These are phyloP conservation scores for Eurypyga helias DNA, from an alignment of 2,113 vertebrate genomes.

Conservation along the genomic window DNA sequence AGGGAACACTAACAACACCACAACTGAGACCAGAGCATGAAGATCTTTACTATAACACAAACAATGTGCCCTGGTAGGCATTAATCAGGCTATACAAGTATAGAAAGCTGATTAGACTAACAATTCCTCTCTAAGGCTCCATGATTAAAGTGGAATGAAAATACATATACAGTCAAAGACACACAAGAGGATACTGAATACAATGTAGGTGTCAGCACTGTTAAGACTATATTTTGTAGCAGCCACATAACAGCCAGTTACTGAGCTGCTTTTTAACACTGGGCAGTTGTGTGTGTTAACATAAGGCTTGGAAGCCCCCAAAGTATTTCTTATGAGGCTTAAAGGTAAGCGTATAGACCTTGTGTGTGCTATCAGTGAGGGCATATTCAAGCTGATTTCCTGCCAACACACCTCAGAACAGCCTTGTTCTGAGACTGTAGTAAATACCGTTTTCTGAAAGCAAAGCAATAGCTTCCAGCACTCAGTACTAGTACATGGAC, in stretches of 20 bases:
- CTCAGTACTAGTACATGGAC: background rate
- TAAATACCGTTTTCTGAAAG: background rate
- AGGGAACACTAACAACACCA: slow-evolving; percentile 21
- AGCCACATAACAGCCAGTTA: background rate
- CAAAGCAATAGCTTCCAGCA: background rate
- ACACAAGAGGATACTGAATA: background rate
- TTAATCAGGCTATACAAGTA: slow-evolving; percentile 46
- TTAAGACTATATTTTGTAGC: background rate
- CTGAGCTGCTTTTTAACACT: background rate
- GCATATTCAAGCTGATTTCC: background rate
- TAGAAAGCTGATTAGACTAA: slow-evolving; percentile 43
- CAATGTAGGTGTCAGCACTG: background rate
- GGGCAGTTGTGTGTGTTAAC: background rate
- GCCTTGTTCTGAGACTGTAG: background rate
- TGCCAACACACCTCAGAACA: background rate
- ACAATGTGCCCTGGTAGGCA: slow-evolving; percentile 3
- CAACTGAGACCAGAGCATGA: background rate
- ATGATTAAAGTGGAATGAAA: slow-evolving; percentile 54
- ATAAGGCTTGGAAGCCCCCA: background rate
- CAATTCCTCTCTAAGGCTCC: slow-evolving; percentile 52
- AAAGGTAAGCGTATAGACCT: background rate
- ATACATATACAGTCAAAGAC: slow-evolving; percentile 7
- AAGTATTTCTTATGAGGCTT: background rate
- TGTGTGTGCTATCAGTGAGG: accelerated
- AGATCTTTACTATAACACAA: slow-evolving; percentile 23